A percentile compares a stretch with the other conserved stretches of the same genome.
Conservation (phyloP, 2,888 invertebrate genomes). For the Tribolium freemani region DNA sequence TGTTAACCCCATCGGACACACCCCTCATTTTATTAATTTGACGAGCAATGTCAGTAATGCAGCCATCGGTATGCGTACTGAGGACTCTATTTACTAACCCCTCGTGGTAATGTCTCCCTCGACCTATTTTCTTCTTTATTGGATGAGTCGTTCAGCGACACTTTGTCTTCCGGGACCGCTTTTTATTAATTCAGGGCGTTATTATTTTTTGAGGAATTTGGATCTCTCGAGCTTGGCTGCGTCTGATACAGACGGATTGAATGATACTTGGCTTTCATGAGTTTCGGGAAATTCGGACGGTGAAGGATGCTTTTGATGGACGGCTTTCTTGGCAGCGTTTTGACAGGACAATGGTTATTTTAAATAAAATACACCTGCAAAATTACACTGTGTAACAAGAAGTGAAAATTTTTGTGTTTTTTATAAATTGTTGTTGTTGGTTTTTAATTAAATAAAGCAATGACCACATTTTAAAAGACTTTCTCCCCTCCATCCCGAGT, state of each 20-base stretch:
- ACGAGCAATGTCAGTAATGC: constrained; percentile 35
- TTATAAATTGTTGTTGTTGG: no score
- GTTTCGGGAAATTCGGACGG: constrained; percentile 1
- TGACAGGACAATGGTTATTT: no score
- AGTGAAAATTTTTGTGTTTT: no score
- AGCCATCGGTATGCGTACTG: constrained; percentile 35
- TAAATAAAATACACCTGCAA: no score
- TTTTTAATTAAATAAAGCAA: no score
- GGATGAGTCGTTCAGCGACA: constrained; percentile 20
- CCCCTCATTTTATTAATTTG: constrained; percentile 33
- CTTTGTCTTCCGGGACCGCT: constrained; percentile 31
- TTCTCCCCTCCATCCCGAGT: no score
- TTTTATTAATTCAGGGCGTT: constrained; percentile 21
- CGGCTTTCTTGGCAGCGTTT: no score
- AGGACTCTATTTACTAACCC: constrained; percentile 9
- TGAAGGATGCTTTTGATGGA: neutral
- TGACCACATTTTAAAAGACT: no score
- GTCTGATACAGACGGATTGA: constrained; percentile 16
- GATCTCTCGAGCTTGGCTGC: neutral
- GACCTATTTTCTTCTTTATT: constrained; percentile 36
- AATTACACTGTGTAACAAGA: no score
- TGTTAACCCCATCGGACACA: constrained; percentile 38
- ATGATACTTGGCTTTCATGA: constrained; percentile 11
- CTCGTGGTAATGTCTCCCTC: constrained; percentile 21
- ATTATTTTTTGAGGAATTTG: constrained; percentile 5